Evolutionary conservation across 1,140 invertebrate genomes (phyloP).

Genomic region (Bombus turneri): DNA sequence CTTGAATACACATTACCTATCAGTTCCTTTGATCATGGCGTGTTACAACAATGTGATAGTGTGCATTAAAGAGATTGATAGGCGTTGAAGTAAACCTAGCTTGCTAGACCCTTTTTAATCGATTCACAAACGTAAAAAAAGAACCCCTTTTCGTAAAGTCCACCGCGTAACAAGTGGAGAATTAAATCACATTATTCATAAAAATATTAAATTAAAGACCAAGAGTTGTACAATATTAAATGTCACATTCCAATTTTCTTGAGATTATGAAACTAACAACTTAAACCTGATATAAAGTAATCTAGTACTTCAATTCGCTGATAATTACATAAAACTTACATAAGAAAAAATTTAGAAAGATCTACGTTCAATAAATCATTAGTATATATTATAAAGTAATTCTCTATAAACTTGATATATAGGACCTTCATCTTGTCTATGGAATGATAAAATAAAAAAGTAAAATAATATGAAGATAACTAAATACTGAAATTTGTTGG

Average conservation of each 20-base stretch:
- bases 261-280: background rate
- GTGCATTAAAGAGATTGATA: constrained; percentile 12
- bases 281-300: background rate
- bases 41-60: background rate
- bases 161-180: background rate
- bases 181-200: background rate
- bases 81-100: background rate
- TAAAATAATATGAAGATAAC: no score
- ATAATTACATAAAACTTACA: no score
- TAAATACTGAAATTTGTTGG: no score
- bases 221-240: background rate
- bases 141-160: background rate
- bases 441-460: no score
- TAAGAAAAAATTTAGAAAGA: no score
- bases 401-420: no score
- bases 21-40: constrained; percentile 12
- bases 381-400: no score
- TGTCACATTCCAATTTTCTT: no score
- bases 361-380: no score
- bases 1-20: background rate
- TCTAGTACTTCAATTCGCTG: background rate
- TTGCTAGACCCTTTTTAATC: background rate
- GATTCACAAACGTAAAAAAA: background rate
- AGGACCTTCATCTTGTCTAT: no score
- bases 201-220: background rate